Conservation (phyloP, 2,888 invertebrate species). For the Adelognathus sp. region DNA sequence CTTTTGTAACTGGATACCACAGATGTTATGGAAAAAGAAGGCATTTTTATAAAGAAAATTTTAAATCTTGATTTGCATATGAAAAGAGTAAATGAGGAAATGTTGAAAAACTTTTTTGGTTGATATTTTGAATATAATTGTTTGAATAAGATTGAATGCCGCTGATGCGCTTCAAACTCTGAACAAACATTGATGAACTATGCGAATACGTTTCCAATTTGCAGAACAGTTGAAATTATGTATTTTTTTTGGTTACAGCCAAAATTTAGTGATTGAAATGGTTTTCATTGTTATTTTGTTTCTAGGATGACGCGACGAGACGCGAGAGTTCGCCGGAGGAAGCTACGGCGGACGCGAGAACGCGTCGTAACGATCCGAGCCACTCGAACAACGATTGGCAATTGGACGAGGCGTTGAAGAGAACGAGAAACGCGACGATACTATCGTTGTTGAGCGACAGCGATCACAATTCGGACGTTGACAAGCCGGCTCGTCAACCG, state of each 20-base stretch:
- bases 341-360: constrained; percentile 59
- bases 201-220: background rate
- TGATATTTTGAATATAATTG: too few relatives aligned
- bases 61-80: too few relatives aligned
- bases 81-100: too few relatives aligned
- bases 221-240: background rate
- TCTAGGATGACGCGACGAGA: constrained; percentile 66
- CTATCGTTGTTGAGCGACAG: constrained; percentile 80
- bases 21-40: too few relatives aligned
- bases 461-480: constrained; percentile 76
- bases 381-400: constrained; percentile 73
- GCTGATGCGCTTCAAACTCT: too few relatives aligned
- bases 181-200: too few relatives aligned
- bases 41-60: too few relatives aligned
- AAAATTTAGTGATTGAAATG: background rate
- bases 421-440: constrained; percentile 80
- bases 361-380: constrained; percentile 58
- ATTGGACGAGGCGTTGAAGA: constrained; percentile 76
- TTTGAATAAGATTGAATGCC: too few relatives aligned
- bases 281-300: constrained; percentile 2
- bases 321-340: constrained; percentile 72
- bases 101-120: too few relatives aligned
- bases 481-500: constrained; percentile 75
- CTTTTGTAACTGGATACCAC: too few relatives aligned
- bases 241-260: background rate